Base-by-base conservation (phyloP, 1,140 invertebrate species). In the Prorops nasuta region DNA sequence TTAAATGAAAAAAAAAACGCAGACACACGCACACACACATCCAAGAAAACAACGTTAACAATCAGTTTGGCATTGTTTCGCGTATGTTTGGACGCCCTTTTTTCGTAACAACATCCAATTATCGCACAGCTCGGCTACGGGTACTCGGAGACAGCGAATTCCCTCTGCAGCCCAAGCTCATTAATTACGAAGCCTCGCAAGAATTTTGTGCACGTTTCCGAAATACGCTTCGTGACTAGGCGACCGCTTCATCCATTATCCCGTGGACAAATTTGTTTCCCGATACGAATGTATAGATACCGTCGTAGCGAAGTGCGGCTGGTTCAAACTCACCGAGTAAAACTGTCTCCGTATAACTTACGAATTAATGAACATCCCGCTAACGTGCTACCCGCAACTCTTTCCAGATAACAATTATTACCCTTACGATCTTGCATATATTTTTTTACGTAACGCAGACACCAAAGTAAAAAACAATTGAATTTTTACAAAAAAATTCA, bases 221-320 rank as follows among this genome's bases (percentile, higher is more conserved):
- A 35, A 54, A 56, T 56, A 48, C 38, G 38, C 63, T 63, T 51
- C 60, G 58, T 64, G 63, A 65, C 58, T 67, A 51, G 54, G 51
- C 64, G 54, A 64, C 66, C 64, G 64, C 66, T 69, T 72, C 69
- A 72, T 72, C 66, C 58, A 72, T 72, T 72, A 73, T 64, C 58
- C 60, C 42, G 56, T 55, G 63, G 58, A 70, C 66, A 74, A 72
- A 74, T 74, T 72, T 72, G 69, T 74, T 74, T 69, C 59, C 61
- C 61, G 63, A 70, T 71, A 69, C 66, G 63, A 67, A 71, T 59
- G 51, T 57, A 40, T 24, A 61, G 65, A 58, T 60, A 62, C 54
- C 22, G 38, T 15, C 4, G 63, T 54, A 49, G 52, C 51, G 51
- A 46, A 54, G 46, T 59, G 60, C 51, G 51, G 35, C 52, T 49